Percentiles rank a stretch among this genome's conserved stretches.
Conservation (phyloP, 2,888 invertebrate species). For the Chironomus riparius region DNA sequence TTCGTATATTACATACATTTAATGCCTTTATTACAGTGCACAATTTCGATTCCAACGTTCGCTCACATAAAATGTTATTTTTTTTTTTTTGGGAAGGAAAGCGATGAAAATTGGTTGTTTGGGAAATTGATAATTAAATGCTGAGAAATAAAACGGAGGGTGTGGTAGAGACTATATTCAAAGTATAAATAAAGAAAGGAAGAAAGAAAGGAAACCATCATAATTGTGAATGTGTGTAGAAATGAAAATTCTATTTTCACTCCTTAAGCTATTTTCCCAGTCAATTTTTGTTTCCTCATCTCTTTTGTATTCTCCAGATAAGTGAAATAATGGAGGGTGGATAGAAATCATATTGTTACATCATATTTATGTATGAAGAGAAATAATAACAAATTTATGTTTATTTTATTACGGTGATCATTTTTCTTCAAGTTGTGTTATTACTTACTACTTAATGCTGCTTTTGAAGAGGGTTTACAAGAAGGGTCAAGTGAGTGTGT, state of each 20-base stretch:
- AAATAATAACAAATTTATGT: constrained; percentile 27
- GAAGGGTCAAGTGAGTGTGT: constrained; percentile 27
- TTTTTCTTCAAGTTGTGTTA: constrained; percentile 22
- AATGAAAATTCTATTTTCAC: not conserved
- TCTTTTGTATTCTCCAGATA: not conserved
- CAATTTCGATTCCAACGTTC: not conserved
- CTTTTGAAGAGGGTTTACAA: constrained; percentile 13
- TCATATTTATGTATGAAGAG: constrained; percentile 18
- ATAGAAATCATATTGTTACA: constrained; percentile 3
- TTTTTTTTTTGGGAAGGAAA: not conserved
- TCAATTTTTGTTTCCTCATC: not conserved
- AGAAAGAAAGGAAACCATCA: not conserved
- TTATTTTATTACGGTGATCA: constrained; percentile 28
- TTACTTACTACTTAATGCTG: constrained; percentile 13
- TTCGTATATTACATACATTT: not conserved
- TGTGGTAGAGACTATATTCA: not conserved
- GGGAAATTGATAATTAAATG: constrained; percentile 24
- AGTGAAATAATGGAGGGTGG: not conserved
- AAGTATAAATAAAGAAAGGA: not conserved
- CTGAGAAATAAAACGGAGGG: not conserved
- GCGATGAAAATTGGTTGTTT: constrained; percentile 1
- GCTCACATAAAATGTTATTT: not conserved
- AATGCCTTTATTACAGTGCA: not conserved
- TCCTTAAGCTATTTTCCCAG: not conserved
- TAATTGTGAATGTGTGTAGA: not conserved